Percentiles rank a stretch among this genome's conserved stretches.
Evolutionary conservation across 2,888 invertebrate species (phyloP).

Genomic region (Scelioninae gen. 1): DNA sequence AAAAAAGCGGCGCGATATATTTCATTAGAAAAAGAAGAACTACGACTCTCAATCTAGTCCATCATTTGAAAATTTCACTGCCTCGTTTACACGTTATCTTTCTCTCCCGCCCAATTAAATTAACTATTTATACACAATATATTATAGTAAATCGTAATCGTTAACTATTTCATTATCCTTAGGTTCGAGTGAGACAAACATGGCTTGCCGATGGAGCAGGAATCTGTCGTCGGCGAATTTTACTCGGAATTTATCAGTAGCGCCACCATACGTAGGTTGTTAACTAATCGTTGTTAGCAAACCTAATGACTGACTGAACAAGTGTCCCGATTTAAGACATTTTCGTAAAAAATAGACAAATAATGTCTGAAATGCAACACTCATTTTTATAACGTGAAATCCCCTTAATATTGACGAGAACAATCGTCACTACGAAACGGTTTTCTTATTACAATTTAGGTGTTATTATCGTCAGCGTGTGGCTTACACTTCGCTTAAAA

Average conservation of each 20-base stretch:
- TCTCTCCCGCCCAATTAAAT: conserved; percentile 80
- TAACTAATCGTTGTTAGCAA: neutral
- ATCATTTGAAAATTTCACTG: conserved; percentile 71
- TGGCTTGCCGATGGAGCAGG: conserved; percentile 59
- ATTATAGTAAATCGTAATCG: conserved; percentile 84
- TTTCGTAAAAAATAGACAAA: no score
- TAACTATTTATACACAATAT: conserved; percentile 85
- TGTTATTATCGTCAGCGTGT: conserved; percentile 8
- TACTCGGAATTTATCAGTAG: no score
- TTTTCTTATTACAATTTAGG: conserved; percentile 9
- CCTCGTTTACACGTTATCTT: conserved; percentile 69
- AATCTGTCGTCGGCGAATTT: conserved; percentile 25
- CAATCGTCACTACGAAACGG: conserved; percentile 22
- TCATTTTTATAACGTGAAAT: neutral
- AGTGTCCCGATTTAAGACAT: no score
- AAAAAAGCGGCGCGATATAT: conserved; percentile 64
- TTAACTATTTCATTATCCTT: conserved; percentile 79
- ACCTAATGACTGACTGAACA: no score
- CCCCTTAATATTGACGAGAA: conserved; percentile 12
- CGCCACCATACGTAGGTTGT: neutral
- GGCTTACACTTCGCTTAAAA: neutral
- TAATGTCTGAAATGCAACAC: no score
- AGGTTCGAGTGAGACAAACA: conserved; percentile 71
- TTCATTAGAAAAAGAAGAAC: conserved; percentile 69
- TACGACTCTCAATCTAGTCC: conserved; percentile 68